Conservation (phyloP, 2,888 invertebrate species). For the Ferrisia virgata region DNA sequence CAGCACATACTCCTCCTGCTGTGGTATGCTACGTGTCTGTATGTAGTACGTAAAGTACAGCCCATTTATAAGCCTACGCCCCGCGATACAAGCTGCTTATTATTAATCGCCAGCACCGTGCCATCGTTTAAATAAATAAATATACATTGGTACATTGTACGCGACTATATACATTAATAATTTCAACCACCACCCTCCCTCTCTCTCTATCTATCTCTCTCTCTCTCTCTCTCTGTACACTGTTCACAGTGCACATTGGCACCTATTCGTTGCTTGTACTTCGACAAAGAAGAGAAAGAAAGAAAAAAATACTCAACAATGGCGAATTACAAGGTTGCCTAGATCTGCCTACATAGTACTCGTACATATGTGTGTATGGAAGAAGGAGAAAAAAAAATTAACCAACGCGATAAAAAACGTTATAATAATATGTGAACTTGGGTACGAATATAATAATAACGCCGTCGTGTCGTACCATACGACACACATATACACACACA, state of each 20-base stretch:
- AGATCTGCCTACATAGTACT: neutral
- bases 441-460: neutral
- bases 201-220: neutral
- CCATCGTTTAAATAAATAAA: neutral
- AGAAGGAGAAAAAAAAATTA: too few species aligned
- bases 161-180: neutral
- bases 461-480: neutral
- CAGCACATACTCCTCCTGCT: neutral
- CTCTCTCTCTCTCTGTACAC: neutral
- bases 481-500: too few species aligned
- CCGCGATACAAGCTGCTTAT: neutral
- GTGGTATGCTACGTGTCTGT: too few species aligned
- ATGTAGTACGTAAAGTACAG: too few species aligned
- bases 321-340: neutral
- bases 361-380: neutral
- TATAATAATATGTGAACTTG: neutral
- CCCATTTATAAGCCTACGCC: neutral
- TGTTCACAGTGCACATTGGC: neutral
- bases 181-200: neutral
- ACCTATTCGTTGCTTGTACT: neutral
- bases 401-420: neutral
- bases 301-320: neutral
- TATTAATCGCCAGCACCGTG: slow-evolving; percentile 7
- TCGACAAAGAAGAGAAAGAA: neutral
- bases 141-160: neutral